Evolutionary conservation across 2,888 invertebrate genomes (phyloP).

Genomic region (Hermaeophaga mercurialis): DNA sequence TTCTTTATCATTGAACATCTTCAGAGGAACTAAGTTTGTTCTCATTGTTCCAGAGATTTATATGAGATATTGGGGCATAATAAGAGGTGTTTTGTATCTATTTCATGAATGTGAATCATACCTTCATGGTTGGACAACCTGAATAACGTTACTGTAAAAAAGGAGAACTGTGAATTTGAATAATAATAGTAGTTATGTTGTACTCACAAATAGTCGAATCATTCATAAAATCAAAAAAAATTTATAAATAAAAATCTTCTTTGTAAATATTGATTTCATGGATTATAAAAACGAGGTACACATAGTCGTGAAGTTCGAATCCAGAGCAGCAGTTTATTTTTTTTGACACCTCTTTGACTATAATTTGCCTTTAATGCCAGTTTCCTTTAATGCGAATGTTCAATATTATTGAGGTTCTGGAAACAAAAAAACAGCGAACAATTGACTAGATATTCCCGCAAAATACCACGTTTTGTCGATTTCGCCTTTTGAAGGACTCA

Average conservation of each 20-base stretch:
- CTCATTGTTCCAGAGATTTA: too few relatives aligned
- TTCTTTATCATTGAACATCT: constrained; percentile 43
- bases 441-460: too few relatives aligned
- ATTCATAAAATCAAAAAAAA: too few relatives aligned
- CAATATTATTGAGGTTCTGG: constrained; percentile 20
- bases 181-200: too few relatives aligned
- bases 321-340: background rate
- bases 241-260: too few relatives aligned
- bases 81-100: constrained; percentile 56
- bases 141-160: constrained; percentile 77
- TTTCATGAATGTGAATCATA: constrained; percentile 61
- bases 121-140: constrained; percentile 76
- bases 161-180: too few relatives aligned
- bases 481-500: too few relatives aligned
- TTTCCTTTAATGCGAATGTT: constrained; percentile 20
- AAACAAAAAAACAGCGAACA: constrained; percentile 28
- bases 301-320: too few relatives aligned
- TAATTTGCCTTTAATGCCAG: constrained; percentile 11
- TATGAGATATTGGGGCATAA: constrained; percentile 62
- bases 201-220: too few relatives aligned
- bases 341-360: background rate
- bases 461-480: too few relatives aligned
- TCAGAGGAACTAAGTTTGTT: constrained; percentile 48
- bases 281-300: background rate
- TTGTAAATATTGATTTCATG: too few relatives aligned